Evolutionary conservation across 2,888 invertebrate genomes (phyloP), one percentile per base, ranked within the genome.

Genomic region (Dryadula phaetusa): DNA sequence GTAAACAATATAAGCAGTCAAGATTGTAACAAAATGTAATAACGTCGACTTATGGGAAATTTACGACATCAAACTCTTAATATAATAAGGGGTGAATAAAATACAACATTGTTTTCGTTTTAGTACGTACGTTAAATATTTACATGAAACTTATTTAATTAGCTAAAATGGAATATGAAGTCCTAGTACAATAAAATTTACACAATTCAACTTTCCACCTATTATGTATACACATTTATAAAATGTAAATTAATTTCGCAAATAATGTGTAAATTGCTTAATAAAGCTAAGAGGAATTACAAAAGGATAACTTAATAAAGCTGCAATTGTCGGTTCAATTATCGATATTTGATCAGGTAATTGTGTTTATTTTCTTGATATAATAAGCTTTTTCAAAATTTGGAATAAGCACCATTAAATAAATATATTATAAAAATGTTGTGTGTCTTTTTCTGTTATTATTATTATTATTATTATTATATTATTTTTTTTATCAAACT

Each of bases 1-100:
- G 52, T 63, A 53, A 60, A 61, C 66, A 62, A 63, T 66, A 67
- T 61, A 62, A 69, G 70, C 47, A 64, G 53, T 62, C 66, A 66
- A 49, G 64, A 54, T 56, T 66, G 67, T 68, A 70, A 72, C 65
- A 71, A 69, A 70, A 69, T 49, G 68, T 67, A 69, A 70, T 73
- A 73, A 70, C 69, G 63, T 52, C 25, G 61, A 67, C 69, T 69
- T 68, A 70, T 66, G 64, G 69, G 37, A 64, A 67, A 56, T 73
- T 69, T 70, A 73, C 69, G 70, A 72, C 64, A 64, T 68, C 63
- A 71, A 71, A 67, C 52, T 58, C 32, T 25, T n/a, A 60, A 60
- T 28, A 60, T 56, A 56, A 56, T 40, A 44, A 52, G n/a, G 12
- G 60, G 28, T n/a, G 7, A 40, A 32, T 60, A 60, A 28, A 60